Percentiles rank a stretch among this genome's conserved stretches.
Evolutionary conservation across 2,888 invertebrate genomes (phyloP).

Genomic region (Julus scanicus): DNA sequence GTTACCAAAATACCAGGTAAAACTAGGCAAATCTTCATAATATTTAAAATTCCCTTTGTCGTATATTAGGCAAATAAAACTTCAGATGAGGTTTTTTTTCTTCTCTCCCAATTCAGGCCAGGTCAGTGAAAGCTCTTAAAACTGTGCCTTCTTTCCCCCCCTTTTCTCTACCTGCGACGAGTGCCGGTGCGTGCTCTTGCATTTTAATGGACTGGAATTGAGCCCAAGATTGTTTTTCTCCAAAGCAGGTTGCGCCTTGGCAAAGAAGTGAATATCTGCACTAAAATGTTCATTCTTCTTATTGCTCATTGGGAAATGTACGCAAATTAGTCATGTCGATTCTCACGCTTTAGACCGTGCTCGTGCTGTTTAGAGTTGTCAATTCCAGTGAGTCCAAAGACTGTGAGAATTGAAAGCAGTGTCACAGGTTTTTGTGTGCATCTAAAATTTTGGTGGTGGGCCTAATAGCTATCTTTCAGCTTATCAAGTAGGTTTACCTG

Average conservation of each 20-base stretch:
- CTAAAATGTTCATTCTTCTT: not conserved
- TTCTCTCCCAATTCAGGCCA: conserved; percentile 3
- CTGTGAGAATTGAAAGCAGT: not conserved
- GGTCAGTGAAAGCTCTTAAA: conserved; percentile 26
- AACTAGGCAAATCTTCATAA: no score
- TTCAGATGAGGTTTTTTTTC: not conserved
- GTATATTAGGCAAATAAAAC: not conserved
- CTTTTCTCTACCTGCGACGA: not conserved
- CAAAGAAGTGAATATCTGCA: not conserved
- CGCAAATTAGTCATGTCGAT: not conserved
- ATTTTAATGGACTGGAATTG: conserved; percentile 9
- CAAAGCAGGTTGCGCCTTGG: not conserved
- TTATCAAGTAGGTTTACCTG: conserved; percentile 21
- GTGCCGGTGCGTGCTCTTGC: conserved; percentile 23
- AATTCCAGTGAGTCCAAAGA: not conserved
- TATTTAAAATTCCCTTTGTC: not conserved
- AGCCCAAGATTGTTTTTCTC: conserved; percentile 2
- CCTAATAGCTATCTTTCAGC: not conserved
- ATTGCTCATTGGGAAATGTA: not conserved
- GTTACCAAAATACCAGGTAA: no score
- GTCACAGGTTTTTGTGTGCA: not conserved
- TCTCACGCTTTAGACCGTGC: not conserved
- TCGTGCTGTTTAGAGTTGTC: not conserved
- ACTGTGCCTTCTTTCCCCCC: not conserved
- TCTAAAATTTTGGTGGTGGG: not conserved